Base-by-base conservation (phyloP, 2,113 vertebrate species). In the Mohoua ochrocephala region DNA sequence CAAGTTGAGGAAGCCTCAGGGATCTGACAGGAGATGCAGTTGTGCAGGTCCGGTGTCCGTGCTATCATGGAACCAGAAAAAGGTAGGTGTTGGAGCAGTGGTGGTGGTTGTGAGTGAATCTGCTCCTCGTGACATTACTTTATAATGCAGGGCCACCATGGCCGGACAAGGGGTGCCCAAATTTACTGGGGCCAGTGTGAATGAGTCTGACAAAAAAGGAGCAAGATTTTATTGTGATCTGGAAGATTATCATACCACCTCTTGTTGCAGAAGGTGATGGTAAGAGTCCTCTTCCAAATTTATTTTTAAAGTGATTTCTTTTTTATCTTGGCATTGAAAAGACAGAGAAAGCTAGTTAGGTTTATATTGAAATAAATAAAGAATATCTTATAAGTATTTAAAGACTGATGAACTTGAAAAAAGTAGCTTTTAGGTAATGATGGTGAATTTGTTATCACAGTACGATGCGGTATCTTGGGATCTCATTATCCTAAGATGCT, bases 171-270 rank as follows among this genome's bases (percentile, higher is more conserved):
- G 19, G 23, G 15, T 50, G 15, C 28, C 49, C 30, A 10, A 7
- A 4, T n/a, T 49, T 13, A 12, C 14, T 74, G 47, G 9, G 21
- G 21, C 28, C 45, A 28, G 0, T 0, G 2, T 52, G 21, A n/a
- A n/a, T n/a, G n/a, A 47, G 18, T 35, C 18, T 39, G 30, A 8
- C 9, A 17, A 13, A 13, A 52, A 47, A 14, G 4, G 42, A 85
- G 13, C 4, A 56, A 61, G 15, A 7, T 3, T 6, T 22, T 59
- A 3, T 10, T 76, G 11, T 5, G 56, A 2, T 42, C 26, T 45
- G 44, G 15, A 69, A 70, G 28, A 10, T n/a, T 19, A 12, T 31
- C 11, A 4, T 49, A 9, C 21, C 5, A 13, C 37, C 11, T 86
- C 7, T 33, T 64, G 13, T 37, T 82, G 65, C 13, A 52, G 47